Conservation (phyloP, 2,888 invertebrate genomes). For the Pteria penguin region DNA sequence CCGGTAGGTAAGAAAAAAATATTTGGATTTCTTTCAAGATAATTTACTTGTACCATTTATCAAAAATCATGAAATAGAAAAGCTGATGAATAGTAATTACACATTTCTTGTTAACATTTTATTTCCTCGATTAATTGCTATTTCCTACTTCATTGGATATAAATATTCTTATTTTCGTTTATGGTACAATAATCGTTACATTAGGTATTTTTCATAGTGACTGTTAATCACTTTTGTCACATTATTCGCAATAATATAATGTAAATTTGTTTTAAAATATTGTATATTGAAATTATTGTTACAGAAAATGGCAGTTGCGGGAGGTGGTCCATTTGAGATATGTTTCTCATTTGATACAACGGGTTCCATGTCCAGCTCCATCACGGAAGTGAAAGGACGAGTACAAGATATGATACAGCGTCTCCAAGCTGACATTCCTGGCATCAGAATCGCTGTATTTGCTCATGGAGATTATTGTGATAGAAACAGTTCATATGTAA, state of each 20-base stretch:
- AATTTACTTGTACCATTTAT: too few species aligned
- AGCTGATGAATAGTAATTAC: too few species aligned
- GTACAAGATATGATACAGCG: conserved; percentile 73
- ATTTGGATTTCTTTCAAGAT: too few species aligned
- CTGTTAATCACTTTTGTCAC: background rate
- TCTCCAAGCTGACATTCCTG: conserved; percentile 74
- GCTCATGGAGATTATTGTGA: conserved; percentile 79
- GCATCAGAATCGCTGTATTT: conserved; percentile 72
- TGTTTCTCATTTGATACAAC: conserved; percentile 75
- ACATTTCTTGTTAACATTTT: too few species aligned
- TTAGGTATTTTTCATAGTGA: too few species aligned
- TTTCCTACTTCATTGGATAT: too few species aligned
- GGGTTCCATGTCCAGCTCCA: conserved; percentile 66
- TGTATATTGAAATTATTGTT: background rate
- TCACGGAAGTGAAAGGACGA: conserved; percentile 64
- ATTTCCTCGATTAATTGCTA: too few species aligned
- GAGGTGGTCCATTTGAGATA: conserved; percentile 67
- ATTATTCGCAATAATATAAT: background rate
- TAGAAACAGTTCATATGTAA: conserved; percentile 47
- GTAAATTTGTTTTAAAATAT: background rate
- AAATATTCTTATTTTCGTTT: too few species aligned
- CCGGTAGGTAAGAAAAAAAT: too few species aligned
- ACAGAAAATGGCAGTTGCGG: conserved; percentile 16
- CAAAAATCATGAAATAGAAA: too few species aligned
- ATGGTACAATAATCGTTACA: too few species aligned